Percentiles rank a stretch among this genome's conserved stretches.
Conservation (phyloP, 2,797 vertebrate genomes). For the Lagocephalus sceleratus region DNA sequence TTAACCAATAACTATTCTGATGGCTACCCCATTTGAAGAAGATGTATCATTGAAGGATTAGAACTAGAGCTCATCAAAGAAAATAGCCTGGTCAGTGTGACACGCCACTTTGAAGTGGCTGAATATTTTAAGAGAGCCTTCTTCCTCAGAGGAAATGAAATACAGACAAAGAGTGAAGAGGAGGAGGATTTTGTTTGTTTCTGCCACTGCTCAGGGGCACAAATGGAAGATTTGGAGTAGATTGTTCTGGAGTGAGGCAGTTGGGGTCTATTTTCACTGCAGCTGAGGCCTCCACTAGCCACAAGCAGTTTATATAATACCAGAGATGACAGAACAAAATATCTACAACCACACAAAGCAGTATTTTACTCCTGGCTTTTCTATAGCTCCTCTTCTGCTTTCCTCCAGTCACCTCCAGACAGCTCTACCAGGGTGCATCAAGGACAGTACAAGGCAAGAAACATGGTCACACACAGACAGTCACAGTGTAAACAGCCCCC, state of each 20-base stretch:
- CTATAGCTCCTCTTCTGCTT: conserved; percentile 29
- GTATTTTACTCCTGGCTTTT: conserved; percentile 45
- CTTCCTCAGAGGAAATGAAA: conserved; percentile 72
- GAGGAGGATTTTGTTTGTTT: conserved; percentile 71
- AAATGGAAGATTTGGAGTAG: conserved; percentile 69
- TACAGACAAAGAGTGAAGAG: conserved; percentile 58
- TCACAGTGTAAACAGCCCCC: conserved; percentile 53
- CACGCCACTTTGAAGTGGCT: conserved; percentile 60
- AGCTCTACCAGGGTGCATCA: conserved; percentile 50
- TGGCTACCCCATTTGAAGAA: conserved; percentile 42
- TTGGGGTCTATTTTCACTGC: conserved; percentile 60
- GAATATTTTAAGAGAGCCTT: conserved; percentile 67
- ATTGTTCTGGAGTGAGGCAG: conserved; percentile 67
- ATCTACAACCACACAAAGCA: conserved; percentile 54
- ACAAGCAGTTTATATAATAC: conserved; percentile 74
- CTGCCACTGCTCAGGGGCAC: conserved; percentile 68
- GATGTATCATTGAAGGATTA: conserved; percentile 64
- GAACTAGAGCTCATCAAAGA: conserved; percentile 67
- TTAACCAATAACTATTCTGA: conserved; percentile 59
- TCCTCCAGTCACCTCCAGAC: conserved; percentile 52
- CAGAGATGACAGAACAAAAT: conserved; percentile 71
- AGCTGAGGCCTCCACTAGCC: conserved; percentile 72
- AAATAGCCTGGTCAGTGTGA: conserved; percentile 64
- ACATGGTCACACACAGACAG: conserved; percentile 47
- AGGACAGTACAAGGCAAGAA: conserved; percentile 50